phyloP scores from a whole-genome alignment of 2,888 invertebrate genomes.

The Pandemis heparana region DNA sequence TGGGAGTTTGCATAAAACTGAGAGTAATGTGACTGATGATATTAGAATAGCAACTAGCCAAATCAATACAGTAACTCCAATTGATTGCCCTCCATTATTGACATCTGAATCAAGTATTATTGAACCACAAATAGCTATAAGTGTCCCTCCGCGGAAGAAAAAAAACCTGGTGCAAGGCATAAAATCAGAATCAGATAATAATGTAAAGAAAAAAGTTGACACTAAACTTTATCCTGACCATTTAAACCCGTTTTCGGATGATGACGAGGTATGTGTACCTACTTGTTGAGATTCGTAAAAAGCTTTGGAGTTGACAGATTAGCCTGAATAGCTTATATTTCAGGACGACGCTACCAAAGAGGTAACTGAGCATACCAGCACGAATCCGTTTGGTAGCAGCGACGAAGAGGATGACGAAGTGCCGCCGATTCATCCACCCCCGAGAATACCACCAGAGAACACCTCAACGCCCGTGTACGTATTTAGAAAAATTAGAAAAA shows the following conservation, averaged over 20 bases:
- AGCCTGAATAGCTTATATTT: conserved; percentile 45
- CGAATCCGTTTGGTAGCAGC: conserved; percentile 90
- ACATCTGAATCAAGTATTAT: conserved; percentile 51
- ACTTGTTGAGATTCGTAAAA: neutral
- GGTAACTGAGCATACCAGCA: conserved; percentile 68
- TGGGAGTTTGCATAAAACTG: conserved; percentile 53
- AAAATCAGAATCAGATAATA: conserved; percentile 49
- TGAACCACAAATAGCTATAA: conserved; percentile 66
- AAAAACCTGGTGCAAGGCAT: conserved; percentile 62
- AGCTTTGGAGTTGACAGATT: neutral
- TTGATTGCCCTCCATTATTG: conserved; percentile 48
- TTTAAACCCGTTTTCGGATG: conserved; percentile 94
- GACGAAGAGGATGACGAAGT: conserved; percentile 86
- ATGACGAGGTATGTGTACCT: conserved; percentile 73
- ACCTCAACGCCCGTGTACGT: conserved; percentile 68
- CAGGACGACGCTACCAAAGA: conserved; percentile 69
- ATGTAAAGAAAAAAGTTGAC: conserved; percentile 47
- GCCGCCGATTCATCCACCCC: conserved; percentile 63
- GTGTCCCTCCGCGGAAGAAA: conserved; percentile 79
- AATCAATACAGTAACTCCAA: conserved; percentile 49
- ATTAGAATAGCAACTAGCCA: conserved; percentile 67
- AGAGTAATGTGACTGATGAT: conserved; percentile 76
- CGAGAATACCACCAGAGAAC: conserved; percentile 55
- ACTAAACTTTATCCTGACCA: conserved; percentile 89
- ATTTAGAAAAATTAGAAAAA: conserved; percentile 7